phyloP scores from a whole-genome alignment of 2,888 invertebrate species.

The Sinelater perroti region DNA sequence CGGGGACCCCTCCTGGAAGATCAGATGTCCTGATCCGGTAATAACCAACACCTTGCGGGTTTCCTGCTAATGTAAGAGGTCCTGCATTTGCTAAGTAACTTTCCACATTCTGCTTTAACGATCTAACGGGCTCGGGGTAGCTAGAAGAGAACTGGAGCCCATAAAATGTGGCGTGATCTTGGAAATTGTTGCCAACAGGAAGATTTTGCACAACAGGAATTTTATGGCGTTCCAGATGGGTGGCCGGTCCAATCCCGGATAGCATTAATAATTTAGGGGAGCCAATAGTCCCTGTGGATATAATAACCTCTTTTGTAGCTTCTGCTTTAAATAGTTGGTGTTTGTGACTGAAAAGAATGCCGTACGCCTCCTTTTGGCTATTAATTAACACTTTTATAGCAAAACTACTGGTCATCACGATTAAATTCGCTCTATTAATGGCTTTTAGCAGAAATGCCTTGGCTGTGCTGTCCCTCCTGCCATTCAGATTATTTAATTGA shows the following conservation, averaged over 20 bases:
- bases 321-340: slow-evolving; percentile 62
- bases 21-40: slow-evolving; percentile 37
- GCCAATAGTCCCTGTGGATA: slow-evolving; percentile 80
- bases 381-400: slow-evolving; percentile 73
- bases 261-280: slow-evolving; percentile 85
- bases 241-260: slow-evolving; percentile 78
- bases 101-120: slow-evolving; percentile 19
- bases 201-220: slow-evolving; percentile 71
- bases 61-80: slow-evolving; percentile 43
- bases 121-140: slow-evolving; percentile 27
- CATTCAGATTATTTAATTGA: slow-evolving; percentile 72
- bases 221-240: slow-evolving; percentile 66
- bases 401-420: slow-evolving; percentile 73
- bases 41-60: slow-evolving; percentile 42
- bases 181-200: slow-evolving; percentile 78
- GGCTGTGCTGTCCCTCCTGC: slow-evolving; percentile 77
- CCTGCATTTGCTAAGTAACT: slow-evolving; percentile 42
- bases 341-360: slow-evolving; percentile 73
- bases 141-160: slow-evolving; percentile 75
- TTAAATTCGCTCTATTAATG: slow-evolving; percentile 69
- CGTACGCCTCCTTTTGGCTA: slow-evolving; percentile 68
- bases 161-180: slow-evolving; percentile 77
- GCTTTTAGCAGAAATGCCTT: slow-evolving; percentile 79
- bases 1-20: slow-evolving; percentile 45
- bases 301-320: slow-evolving; percentile 77